Percentiles rank a stretch among this genome's conserved stretches.
Conservation (phyloP, 2,113 vertebrate species). For the Synodontis membranacea region DNA sequence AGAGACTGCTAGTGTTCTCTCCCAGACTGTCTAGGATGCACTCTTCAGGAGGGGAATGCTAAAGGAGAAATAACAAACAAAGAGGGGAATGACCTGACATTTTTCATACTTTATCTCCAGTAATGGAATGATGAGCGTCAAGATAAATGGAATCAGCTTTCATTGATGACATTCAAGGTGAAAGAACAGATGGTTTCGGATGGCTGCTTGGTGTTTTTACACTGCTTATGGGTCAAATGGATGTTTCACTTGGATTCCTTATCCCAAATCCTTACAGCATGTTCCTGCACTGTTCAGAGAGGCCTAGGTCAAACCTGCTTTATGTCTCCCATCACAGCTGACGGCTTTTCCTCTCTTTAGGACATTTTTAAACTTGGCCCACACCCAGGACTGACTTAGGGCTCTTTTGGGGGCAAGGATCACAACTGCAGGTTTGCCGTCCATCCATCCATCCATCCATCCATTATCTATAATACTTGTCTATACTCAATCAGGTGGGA, state of each 20-base stretch:
- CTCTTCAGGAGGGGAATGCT: background rate
- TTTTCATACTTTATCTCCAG: conserved; percentile 7
- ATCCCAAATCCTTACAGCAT: conserved; percentile 16
- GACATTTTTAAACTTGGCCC: background rate
- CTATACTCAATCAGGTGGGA: no score
- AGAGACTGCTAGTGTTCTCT: background rate
- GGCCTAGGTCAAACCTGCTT: background rate
- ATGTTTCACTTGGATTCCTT: conserved; percentile 9
- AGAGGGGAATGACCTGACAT: background rate
- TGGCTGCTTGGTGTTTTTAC: background rate
- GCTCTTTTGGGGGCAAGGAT: background rate
- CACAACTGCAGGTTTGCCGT: background rate
- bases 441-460: no score
- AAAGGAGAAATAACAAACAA: background rate
- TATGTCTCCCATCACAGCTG: conserved; percentile 27
- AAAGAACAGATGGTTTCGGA: background rate
- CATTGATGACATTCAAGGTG: conserved; percentile 20
- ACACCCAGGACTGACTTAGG: background rate
- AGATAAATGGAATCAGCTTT: background rate
- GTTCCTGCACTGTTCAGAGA: conserved; percentile 9
- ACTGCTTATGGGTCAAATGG: background rate
- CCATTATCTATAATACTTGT: no score
- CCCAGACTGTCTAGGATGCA: background rate
- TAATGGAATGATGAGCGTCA: conserved; percentile 7
- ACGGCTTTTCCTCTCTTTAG: conserved; percentile 33